phyloP scores from a whole-genome alignment of 2,113 vertebrate species.

The Calidris pugnax region DNA sequence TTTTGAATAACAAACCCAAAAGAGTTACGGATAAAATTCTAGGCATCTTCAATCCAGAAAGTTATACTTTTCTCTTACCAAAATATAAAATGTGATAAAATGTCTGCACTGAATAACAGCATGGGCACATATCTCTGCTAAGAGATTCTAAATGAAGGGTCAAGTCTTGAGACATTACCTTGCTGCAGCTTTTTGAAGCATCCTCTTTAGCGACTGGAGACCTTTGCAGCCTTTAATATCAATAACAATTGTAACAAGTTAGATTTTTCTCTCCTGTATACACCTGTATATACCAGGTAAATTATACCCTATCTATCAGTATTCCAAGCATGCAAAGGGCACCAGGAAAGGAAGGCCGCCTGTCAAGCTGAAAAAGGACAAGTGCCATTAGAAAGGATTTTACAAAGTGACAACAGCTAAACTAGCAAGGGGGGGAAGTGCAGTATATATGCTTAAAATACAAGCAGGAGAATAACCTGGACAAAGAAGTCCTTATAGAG shows the following conservation, averaged over 20 bases:
- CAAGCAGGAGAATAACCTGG: background rate
- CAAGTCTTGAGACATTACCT: background rate
- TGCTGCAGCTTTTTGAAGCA: background rate
- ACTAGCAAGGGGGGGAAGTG: background rate
- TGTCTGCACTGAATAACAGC: background rate
- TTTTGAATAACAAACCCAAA: conserved; percentile 10
- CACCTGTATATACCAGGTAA: background rate
- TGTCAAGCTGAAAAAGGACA: conserved; percentile 44
- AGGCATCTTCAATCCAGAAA: background rate
- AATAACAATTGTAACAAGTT: background rate
- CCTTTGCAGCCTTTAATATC: background rate
- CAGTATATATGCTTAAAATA: background rate
- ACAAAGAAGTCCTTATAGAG: background rate
- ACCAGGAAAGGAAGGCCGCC: conserved; percentile 6
- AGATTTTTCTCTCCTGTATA: background rate
- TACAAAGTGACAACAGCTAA: conserved; percentile 33
- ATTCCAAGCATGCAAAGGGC: conserved; percentile 22
- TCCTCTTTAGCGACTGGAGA: background rate
- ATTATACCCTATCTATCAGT: background rate
- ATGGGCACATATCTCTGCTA: background rate
- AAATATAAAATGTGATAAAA: background rate
- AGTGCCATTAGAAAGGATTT: conserved; percentile 11
- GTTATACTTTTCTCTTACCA: background rate
- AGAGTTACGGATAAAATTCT: background rate
- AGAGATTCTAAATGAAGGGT: background rate